Conservation (phyloP, 2,888 invertebrate genomes). For the Alviniconcha strummeri region DNA sequence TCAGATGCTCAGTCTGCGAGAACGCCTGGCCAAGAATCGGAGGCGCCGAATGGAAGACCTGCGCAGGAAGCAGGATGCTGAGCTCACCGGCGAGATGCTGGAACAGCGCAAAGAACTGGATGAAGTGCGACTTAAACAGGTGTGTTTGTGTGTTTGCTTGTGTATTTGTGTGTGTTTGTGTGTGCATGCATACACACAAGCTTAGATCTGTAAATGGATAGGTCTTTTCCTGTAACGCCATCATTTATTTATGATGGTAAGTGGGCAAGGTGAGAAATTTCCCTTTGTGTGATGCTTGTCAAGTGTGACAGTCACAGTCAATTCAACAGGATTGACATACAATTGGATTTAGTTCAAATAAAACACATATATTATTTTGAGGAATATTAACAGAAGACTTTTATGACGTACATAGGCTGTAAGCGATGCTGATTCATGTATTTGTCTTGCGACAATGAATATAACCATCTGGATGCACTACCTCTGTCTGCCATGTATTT, state of each 20-base stretch:
- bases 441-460: too few relatives aligned
- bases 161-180: slow-evolving; percentile 14
- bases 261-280: too few relatives aligned
- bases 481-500: slow-evolving; percentile 2
- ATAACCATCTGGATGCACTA: too few relatives aligned
- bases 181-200: neutral
- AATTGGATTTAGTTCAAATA: neutral
- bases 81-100: slow-evolving; percentile 66
- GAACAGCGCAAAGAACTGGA: slow-evolving; percentile 69
- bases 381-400: too few relatives aligned
- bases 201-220: too few relatives aligned
- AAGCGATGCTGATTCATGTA: too few relatives aligned
- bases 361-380: neutral
- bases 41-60: slow-evolving; percentile 63
- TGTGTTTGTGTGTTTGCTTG: slow-evolving; percentile 28
- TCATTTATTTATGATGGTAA: too few relatives aligned
- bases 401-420: too few relatives aligned
- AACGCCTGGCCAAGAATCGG: slow-evolving; percentile 59
- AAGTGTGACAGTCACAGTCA: too few relatives aligned
- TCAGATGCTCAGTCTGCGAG: slow-evolving; percentile 60
- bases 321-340: too few relatives aligned
- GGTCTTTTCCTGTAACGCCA: too few relatives aligned
- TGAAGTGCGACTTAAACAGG: slow-evolving; percentile 62
- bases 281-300: too few relatives aligned
- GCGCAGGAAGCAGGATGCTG: slow-evolving; percentile 66